These are phyloP conservation scores for Pachyramphus minor DNA, from an alignment of 2,113 vertebrate genomes.

Conservation along the genomic window DNA sequence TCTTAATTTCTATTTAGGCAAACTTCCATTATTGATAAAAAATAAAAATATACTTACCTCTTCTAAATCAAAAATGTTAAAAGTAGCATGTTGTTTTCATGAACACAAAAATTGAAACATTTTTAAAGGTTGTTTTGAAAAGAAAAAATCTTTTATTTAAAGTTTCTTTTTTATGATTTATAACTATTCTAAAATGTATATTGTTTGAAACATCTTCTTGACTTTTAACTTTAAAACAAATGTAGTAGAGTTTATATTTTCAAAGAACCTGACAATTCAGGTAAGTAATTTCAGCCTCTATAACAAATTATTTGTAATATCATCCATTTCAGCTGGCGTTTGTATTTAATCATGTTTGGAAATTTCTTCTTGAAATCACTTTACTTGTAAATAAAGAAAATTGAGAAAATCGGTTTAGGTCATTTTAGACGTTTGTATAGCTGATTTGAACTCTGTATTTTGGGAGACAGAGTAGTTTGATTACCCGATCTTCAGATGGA, in stretches of 20 bases:
- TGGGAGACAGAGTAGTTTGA: not conserved
- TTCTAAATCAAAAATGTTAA: not conserved
- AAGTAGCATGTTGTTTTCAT: not conserved
- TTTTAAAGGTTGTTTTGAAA: not conserved
- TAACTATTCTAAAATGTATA: not conserved
- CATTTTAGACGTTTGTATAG: not conserved
- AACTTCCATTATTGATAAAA: not conserved
- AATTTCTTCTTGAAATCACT: not conserved
- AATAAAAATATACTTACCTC: not conserved
- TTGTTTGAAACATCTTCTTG: not conserved
- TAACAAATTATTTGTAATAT: not conserved
- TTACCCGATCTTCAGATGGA: not conserved
- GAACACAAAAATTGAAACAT: not conserved
- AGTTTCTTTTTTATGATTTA: not conserved
- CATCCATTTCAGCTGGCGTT: not conserved
- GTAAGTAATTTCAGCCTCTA: not conserved
- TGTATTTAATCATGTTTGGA: not conserved
- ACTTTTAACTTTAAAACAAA: not conserved
- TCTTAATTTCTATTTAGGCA: not conserved
- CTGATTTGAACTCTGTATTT: not conserved
- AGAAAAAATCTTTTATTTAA: not conserved
- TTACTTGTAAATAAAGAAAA: not conserved
- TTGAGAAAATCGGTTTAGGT: not conserved
- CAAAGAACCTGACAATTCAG: not conserved
- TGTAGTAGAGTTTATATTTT: not conserved